Percentiles rank a stretch among this genome's conserved stretches.
Conservation (phyloP, 2,797 vertebrate genomes). For the Aselliscus stoliczkanus region DNA sequence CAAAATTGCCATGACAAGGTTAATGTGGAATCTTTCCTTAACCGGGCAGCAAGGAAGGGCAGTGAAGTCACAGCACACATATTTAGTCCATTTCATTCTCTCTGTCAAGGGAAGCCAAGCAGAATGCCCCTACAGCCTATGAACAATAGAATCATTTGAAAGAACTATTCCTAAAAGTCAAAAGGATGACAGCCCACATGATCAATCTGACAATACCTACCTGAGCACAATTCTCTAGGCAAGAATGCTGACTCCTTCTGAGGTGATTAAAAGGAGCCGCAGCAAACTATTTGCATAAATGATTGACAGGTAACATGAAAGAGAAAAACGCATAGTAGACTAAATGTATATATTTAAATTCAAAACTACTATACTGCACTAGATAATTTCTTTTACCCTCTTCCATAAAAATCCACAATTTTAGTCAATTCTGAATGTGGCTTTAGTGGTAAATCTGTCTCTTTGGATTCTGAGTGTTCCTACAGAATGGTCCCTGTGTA, state of each 20-base stretch:
- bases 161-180: not conserved
- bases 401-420: not conserved
- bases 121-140: not conserved
- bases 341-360: constrained; percentile 28
- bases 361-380: not conserved
- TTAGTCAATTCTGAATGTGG: not conserved
- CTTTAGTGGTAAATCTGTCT: not conserved
- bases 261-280: not conserved
- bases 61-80: not conserved
- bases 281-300: not conserved
- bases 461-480: not conserved
- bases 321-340: not conserved
- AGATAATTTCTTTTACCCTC: not conserved
- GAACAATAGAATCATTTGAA: not conserved
- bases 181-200: not conserved
- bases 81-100: not conserved
- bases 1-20: not conserved
- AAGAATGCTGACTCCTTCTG: not conserved
- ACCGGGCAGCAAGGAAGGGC: not conserved
- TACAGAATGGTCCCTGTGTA: not conserved
- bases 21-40: not conserved
- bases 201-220: constrained; percentile 10
- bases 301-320: not conserved
- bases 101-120: not conserved
- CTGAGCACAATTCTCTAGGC: not conserved